Evolutionary conservation across 2,113 vertebrate genomes (phyloP).

Genomic region (Anarhynchus alexandrinus): DNA sequence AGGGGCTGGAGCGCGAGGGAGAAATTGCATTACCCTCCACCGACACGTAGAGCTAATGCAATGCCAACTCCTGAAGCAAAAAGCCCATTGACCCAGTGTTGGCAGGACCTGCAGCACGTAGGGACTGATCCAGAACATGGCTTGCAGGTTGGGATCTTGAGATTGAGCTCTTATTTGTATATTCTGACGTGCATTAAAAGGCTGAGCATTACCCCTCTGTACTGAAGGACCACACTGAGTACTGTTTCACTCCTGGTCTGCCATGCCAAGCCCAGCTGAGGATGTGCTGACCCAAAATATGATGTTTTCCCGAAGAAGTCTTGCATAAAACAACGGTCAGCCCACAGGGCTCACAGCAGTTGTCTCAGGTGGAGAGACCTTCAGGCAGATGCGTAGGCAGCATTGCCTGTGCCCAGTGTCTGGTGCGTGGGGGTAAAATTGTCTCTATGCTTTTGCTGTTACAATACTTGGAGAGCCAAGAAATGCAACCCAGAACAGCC

Average conservation of each 20-base stretch:
- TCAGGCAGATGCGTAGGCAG: background rate
- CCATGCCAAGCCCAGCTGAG: background rate
- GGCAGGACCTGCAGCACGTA: background rate
- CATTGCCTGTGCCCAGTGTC: fast-evolving
- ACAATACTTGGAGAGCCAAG: background rate
- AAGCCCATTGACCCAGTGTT: background rate
- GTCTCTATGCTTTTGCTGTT: background rate
- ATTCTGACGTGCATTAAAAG: background rate
- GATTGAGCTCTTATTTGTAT: background rate
- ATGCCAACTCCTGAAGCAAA: background rate
- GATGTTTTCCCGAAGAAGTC: background rate
- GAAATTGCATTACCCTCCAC: background rate
- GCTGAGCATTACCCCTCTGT: background rate
- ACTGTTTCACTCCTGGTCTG: background rate
- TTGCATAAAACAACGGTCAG: background rate
- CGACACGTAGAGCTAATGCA: background rate
- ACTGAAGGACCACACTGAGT: background rate
- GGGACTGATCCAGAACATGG: no score
- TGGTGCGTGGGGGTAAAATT: background rate
- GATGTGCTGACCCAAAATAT: background rate
- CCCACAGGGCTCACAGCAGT: background rate
- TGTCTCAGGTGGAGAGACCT: background rate
- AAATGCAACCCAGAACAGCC: background rate
- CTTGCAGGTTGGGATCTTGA: background rate
- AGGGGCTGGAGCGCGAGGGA: fast-evolving